These are phyloP conservation scores for Dipodomys ordii DNA, from an alignment of 2,113 vertebrate genomes.

Conservation along the genomic window DNA sequence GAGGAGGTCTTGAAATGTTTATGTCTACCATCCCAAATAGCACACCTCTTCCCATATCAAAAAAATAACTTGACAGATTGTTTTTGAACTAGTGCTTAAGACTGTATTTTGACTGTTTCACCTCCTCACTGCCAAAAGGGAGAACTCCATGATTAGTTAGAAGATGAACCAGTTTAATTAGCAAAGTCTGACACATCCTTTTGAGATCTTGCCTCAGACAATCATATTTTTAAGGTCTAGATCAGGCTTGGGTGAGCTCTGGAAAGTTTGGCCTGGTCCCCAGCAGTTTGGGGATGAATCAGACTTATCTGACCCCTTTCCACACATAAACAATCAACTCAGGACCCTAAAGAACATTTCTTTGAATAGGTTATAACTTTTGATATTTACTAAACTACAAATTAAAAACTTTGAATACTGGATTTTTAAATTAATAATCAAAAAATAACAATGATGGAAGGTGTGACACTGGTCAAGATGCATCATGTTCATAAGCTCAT, in stretches of 20 bases:
- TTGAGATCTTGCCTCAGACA: neutral
- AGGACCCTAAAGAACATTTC: neutral
- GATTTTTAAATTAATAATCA: neutral
- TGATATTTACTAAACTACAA: conserved; percentile 7
- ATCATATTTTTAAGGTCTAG: neutral
- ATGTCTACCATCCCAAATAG: neutral
- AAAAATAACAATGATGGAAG: neutral
- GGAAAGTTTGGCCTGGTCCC: neutral
- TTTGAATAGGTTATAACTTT: neutral
- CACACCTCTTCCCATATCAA: conserved; percentile 3
- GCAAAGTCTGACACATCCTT: neutral
- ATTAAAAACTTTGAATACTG: conserved; percentile 9
- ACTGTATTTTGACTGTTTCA: conserved; percentile 9
- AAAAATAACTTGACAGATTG: neutral
- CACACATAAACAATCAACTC: neutral
- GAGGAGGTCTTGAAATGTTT: neutral
- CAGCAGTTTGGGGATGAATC: neutral
- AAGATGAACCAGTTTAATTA: neutral
- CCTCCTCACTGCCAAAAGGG: neutral
- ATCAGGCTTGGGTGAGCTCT: neutral
- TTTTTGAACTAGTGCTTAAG: conserved; percentile 31
- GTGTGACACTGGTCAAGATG: too few relatives aligned
- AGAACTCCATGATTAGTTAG: neutral
- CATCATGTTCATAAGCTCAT: too few relatives aligned
- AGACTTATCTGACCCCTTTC: neutral